Base-by-base conservation (phyloP, 2,113 vertebrate genomes). In the Sinocyclocheilus anophthalmus region DNA sequence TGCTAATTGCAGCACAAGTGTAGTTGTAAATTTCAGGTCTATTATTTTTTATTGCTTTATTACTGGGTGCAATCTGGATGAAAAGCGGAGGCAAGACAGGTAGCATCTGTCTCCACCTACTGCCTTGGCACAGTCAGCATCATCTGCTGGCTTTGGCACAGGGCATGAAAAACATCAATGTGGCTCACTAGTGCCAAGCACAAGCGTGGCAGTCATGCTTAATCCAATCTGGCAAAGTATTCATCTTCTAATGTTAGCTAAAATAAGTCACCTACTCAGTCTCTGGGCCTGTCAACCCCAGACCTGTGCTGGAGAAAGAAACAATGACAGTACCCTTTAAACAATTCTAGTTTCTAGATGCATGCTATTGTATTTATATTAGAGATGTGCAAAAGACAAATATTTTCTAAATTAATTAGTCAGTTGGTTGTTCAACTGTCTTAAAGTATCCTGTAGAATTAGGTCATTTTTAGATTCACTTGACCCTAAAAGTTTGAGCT, bases 21-120 rank as follows among this genome's bases (percentile, higher is more conserved):
- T 88, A 88, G 91, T 88, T 83, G 89, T 94, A 92, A 92, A 93
- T 90, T 87, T 91, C 89, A 88, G 84, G 92, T 93, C 92, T 91
- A 91, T 93, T 93, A 92, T 92, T 88, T 81, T 93, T 94, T 94
- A 94, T 88, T 90, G 92, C 93, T 95, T 93, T 95, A 94, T 95
- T 94, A 94, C 91, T 78, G 81, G 85, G 88, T 92, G 92, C 92
- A 94, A 94, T 94, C 93, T 94, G 94, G 93, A 93, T 92, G 91
- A 69, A 91, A 92, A 89, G 92, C 91, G 88, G 84, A 72, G 50
- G 87, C 88, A 93, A 93, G 93, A 95, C 95, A 95, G 94, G 94
- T 95, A 95, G 94, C 94, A 95, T 94, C 95, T 95, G 94, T 94
- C 94, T 93, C 94, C 92, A 93, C 93, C 95, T 94, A 93, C 94